A percentile compares a stretch with the other conserved stretches of the same genome.
phyloP scores from a whole-genome alignment of 2,888 invertebrate genomes.

The Pseudanteris insignis region DNA sequence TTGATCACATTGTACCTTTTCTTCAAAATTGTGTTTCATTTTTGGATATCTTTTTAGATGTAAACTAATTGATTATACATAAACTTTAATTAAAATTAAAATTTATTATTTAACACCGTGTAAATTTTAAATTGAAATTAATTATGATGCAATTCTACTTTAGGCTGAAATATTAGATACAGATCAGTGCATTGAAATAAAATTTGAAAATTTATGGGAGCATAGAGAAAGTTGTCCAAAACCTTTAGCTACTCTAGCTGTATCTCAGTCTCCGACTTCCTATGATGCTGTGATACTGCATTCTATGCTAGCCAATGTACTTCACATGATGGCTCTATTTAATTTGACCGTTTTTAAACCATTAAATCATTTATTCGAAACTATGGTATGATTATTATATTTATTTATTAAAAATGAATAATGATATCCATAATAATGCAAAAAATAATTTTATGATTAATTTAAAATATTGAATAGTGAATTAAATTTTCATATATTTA shows the following conservation, averaged over 20 bases:
- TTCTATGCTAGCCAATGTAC: slow-evolving; percentile 78
- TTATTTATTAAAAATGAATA: no score
- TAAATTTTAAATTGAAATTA: neutral
- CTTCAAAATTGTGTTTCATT: slow-evolving; percentile 67
- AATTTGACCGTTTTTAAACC: slow-evolving; percentile 79
- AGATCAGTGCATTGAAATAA: slow-evolving; percentile 67
- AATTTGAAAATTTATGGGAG: slow-evolving; percentile 76
- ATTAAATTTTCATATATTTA: neutral
- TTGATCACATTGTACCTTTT: slow-evolving; percentile 68
- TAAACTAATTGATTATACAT: slow-evolving; percentile 54
- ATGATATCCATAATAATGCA: no score
- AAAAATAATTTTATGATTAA: no score
- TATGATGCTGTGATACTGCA: slow-evolving; percentile 82
- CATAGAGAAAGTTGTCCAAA: slow-evolving; percentile 69
- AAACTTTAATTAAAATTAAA: no score
- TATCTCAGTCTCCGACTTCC: slow-evolving; percentile 79
- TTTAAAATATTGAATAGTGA: no score
- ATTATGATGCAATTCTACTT: slow-evolving; percentile 1
- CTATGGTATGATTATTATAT: slow-evolving; percentile 70
- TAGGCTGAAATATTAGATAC: slow-evolving; percentile 65
- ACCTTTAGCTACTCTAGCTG: slow-evolving; percentile 80
- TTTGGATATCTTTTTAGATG: slow-evolving; percentile 71
- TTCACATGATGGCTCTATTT: slow-evolving; percentile 83
- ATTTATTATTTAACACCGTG: neutral
- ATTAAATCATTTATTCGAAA: slow-evolving; percentile 80